Evolutionary conservation across 1,140 invertebrate species (phyloP).

Genomic region (Euborellia annulipes): DNA sequence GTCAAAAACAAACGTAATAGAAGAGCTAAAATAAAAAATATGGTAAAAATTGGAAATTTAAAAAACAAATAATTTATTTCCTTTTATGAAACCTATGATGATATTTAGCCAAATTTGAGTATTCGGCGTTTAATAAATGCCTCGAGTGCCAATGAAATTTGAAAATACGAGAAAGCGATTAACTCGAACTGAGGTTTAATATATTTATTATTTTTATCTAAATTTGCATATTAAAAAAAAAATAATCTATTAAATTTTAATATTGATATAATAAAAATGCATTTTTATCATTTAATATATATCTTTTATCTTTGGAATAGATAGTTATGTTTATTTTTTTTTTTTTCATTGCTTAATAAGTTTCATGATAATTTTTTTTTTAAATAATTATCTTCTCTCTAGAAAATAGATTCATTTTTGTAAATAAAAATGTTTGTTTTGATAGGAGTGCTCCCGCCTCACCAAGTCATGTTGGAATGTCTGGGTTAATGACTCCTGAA

Average conservation of each 20-base stretch:
- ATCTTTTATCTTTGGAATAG: no score
- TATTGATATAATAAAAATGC: background rate
- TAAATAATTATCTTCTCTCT: slow-evolving; percentile 15
- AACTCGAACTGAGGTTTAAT: no score
- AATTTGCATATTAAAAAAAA: background rate
- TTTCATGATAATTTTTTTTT: background rate
- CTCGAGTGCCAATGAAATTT: background rate
- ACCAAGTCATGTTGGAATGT: slow-evolving; percentile 74
- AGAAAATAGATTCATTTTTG: background rate
- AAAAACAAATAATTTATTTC: slow-evolving; percentile 7
- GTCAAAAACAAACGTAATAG: no score
- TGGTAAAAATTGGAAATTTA: no score
- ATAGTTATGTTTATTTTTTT: slow-evolving; percentile 4
- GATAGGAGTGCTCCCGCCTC: slow-evolving; percentile 85
- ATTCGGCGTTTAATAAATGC: background rate
- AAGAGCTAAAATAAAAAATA: no score
- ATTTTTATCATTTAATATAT: no score
- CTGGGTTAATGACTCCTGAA: slow-evolving; percentile 74
- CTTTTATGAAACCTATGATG: background rate
- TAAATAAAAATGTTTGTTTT: slow-evolving; percentile 13
- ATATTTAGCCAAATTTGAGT: no score
- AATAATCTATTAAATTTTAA: background rate
- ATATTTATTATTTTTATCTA: background rate
- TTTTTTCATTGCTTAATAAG: background rate
- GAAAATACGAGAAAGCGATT: background rate